Evolutionary conservation across 2,113 vertebrate genomes (phyloP), one percentile per base, ranked within the genome.

Genomic region (Chascanopsetta lugubris): DNA sequence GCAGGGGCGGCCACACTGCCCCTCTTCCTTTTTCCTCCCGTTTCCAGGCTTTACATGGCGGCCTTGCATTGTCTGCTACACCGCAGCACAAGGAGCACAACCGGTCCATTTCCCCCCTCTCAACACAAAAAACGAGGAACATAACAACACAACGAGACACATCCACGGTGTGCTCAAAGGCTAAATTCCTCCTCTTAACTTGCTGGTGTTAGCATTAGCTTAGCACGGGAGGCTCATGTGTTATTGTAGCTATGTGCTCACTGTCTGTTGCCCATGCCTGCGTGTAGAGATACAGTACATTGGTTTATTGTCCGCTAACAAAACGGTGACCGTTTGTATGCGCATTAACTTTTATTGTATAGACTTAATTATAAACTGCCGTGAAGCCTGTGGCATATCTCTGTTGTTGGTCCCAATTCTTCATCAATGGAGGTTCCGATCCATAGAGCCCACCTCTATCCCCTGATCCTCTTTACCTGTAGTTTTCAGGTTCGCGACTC

Each of bases 31-130:
- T 75, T 83, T 80, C 76, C 78, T 86, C 84, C 72, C 82, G 30
- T 79, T 79, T 72, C 77, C 80, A 88, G 88, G 79, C 83, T 90
- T 84, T 79, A 70, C 65, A 77, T 79, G 78, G 88, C 83, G 89
- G 90, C 89, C 87, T 90, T 82, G 87, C 85, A 83, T 89, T 87
- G 87, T 89, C 79, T 83, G 69, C 32, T 58, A 61, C 25, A 22
- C 63, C 79, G 26, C 69, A 72, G 66, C 62, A 4, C n/a, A 38
- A 38, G 34, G 6, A 38, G 32, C 64, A 59, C 63, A 57, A 49
- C 59, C 61, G 42, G 49, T 51, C 59, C 61, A 38, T 46, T 51
- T 73, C 20, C 57, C 50, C 58, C 32, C 48, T 58, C 40, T 61
- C 47, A 42, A 15, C 61, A 59, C 6, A 6, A 54, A 13, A 13